Evolutionary conservation across 2,888 invertebrate genomes (phyloP), one percentile per base, ranked within the genome.

Genomic region (Thereva nobilitata): DNA sequence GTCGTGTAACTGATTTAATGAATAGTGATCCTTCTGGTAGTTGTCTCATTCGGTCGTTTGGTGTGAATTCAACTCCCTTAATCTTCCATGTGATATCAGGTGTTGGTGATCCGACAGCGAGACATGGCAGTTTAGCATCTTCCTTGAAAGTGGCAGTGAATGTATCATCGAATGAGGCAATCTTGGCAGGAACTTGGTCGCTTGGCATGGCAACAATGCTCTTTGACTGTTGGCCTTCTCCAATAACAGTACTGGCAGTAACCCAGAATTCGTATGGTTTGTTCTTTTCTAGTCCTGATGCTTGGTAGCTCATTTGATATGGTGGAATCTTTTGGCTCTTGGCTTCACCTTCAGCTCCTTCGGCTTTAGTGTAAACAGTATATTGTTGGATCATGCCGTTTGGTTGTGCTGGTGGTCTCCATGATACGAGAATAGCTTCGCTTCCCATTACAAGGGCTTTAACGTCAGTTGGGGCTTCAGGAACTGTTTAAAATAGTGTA

Each of bases 371-470:
- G 83, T 95, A 96, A 23, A 97, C 91, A 35, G 92, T 94, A 82
- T 97, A 97, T 78, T 95, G 94, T 56, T 90, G 92, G 70, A 97
- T 90, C 64, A 95, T 87, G 44, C 97, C 97, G 77, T 97, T 97
- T 59, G 95, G 94, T 75, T 92, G 91, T 77, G 89, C 87, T 72
- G 97, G 97, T 72, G 93, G 91, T 75, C 92, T 88, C 97, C 97
- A 97, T 64, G 95, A 93, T 1, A 96, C 92, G 35, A 97, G 85
- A 76, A 97, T 95, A 4, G 95, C 92, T 77, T 93, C 94, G 34
- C 87, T 86, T 64, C 95, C 94, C 90, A 95, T 94, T 8, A 95
- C 93, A 47, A 95, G 82, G 10, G 96, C 94, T 81, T 97, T 97
- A 4, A 97, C 91, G 64, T 94, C 92, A 68, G 92, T 90, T 52